These are phyloP conservation scores for Chymomyza procnemis DNA, from an alignment of 2,888 invertebrate species.

Conservation along the genomic window DNA sequence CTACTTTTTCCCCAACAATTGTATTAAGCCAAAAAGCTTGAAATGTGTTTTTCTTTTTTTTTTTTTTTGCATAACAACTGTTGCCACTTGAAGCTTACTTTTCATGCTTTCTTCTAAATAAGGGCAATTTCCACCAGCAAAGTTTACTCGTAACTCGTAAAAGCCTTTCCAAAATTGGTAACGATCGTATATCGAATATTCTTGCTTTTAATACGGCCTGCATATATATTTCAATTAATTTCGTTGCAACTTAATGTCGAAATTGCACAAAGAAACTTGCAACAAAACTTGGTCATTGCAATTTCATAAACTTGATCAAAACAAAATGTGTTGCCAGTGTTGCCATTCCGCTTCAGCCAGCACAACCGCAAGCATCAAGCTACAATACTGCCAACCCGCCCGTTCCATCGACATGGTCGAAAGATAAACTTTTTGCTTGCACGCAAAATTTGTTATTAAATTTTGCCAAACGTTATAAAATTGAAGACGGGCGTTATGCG, in stretches of 20 bases:
- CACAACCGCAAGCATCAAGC: constrained; percentile 29
- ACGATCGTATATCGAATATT: neutral
- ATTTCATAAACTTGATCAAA: constrained; percentile 9
- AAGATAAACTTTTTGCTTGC: neutral
- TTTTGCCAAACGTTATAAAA: constrained; percentile 48
- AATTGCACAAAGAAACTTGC: constrained; percentile 16
- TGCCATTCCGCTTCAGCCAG: neutral
- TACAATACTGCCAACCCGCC: constrained; percentile 2
- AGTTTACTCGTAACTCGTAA: neutral
- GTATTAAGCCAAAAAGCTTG: too few species aligned
- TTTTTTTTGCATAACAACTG: too few species aligned
- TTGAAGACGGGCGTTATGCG: neutral
- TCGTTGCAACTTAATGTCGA: neutral
- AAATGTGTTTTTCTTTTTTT: too few species aligned
- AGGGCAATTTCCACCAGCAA: neutral
- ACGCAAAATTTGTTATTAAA: constrained; percentile 66
- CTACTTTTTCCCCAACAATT: too few species aligned
- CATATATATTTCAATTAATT: constrained; percentile 10
- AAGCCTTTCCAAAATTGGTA: neutral
- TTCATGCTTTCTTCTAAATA: neutral
- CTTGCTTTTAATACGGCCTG: too few species aligned
- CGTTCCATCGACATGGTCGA: neutral
- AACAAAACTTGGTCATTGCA: neutral
- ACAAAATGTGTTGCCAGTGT: constrained; percentile 13
- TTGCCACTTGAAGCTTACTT: neutral